Conservation (phyloP, 2,113 vertebrate species). For the Phyllostomus hastatus region DNA sequence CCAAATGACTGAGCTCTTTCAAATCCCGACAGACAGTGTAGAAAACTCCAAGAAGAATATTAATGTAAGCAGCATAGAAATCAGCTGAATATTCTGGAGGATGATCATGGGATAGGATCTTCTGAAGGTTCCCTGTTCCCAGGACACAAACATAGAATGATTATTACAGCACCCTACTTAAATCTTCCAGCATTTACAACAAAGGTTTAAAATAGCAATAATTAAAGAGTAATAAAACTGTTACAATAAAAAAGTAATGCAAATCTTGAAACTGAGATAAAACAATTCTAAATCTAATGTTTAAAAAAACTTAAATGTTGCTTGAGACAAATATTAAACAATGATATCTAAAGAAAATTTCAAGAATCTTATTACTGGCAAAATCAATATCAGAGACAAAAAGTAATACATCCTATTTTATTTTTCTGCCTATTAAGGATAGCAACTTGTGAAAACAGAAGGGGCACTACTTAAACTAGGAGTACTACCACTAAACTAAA, state of each 20-base stretch:
- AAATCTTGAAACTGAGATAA: background rate
- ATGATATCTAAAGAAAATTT: conserved; percentile 28
- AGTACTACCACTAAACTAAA: background rate
- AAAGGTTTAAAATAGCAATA: conserved; percentile 40
- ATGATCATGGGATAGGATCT: conserved; percentile 90
- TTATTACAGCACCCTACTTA: background rate
- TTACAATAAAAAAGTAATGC: background rate
- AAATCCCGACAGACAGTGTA: conserved; percentile 96
- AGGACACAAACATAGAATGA: conserved; percentile 36
- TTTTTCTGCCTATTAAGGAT: background rate
- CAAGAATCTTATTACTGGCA: background rate
- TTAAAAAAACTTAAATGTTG: background rate
- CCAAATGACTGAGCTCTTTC: conserved; percentile 94
- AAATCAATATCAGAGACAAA: conserved; percentile 1
- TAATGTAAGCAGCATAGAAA: conserved; percentile 94
- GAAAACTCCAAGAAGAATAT: conserved; percentile 97
- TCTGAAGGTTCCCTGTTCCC: conserved; percentile 90
- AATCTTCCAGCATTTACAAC: background rate
- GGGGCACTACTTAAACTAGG: background rate
- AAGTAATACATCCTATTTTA: background rate
- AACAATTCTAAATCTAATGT: background rate
- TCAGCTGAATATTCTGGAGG: conserved; percentile 91
- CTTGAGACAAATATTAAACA: background rate
- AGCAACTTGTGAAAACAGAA: background rate
- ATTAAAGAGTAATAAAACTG: background rate